These are phyloP conservation scores for Euura lappo DNA, from an alignment of 1,140 invertebrate species.

Conservation along the genomic window DNA sequence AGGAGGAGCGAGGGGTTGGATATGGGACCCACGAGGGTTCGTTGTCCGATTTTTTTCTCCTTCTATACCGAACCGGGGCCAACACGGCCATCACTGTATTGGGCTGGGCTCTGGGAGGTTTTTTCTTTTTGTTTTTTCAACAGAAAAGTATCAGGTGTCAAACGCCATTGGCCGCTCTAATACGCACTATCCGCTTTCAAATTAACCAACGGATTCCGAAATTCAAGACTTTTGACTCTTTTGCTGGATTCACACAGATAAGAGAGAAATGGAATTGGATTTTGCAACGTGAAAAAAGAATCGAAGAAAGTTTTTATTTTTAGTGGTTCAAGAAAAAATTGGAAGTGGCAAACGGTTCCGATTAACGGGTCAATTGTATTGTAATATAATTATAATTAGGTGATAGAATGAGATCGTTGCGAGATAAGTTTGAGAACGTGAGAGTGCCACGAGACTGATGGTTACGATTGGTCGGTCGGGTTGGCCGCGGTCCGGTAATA, in stretches of 20 bases:
- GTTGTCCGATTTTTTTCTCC: neutral
- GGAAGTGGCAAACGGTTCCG: neutral
- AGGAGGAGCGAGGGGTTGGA: neutral
- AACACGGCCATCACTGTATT: neutral
- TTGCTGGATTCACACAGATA: too few relatives aligned
- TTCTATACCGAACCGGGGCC: neutral
- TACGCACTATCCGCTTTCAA: too few relatives aligned
- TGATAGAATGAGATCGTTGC: neutral
- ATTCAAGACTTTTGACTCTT: too few relatives aligned
- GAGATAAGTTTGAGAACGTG: neutral
- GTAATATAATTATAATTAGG: neutral
- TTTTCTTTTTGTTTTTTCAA: neutral
- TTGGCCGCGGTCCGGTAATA: slow-evolving; percentile 34
- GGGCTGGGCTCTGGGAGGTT: neutral
- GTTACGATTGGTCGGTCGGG: slow-evolving; percentile 35
- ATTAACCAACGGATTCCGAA: too few relatives aligned
- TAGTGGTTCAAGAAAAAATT: too few relatives aligned
- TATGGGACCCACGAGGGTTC: neutral
- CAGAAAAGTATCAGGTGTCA: neutral
- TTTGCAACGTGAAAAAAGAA: neutral
- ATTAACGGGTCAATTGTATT: neutral
- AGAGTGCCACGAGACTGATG: slow-evolving; percentile 18
- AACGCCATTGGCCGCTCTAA: neutral
- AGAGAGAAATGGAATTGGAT: too few relatives aligned
- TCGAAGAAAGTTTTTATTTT: neutral